Percentiles rank a stretch among this genome's conserved stretches.
These are phyloP conservation scores for Psophia crepitans DNA, from an alignment of 2,113 vertebrate genomes.

Conservation along the genomic window DNA sequence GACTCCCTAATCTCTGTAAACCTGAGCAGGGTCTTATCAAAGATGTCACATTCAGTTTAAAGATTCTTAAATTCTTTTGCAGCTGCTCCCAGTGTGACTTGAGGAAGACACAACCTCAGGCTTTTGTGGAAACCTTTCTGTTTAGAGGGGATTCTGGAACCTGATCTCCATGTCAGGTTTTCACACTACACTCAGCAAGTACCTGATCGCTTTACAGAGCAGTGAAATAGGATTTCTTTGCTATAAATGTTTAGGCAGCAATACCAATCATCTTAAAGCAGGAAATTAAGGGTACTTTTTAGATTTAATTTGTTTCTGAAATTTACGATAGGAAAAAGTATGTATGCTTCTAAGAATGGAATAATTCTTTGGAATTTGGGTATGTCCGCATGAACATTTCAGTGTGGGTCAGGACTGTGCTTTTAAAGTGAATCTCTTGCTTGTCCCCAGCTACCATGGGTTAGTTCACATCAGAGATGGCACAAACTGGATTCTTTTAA, in stretches of 20 bases:
- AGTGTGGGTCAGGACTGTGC: neutral
- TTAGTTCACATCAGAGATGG: neutral
- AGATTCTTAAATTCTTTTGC: neutral
- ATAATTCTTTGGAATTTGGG: neutral
- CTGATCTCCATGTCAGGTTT: neutral
- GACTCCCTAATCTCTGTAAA: neutral
- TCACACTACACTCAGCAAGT: neutral
- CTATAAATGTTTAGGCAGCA: neutral
- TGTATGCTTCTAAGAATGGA: neutral
- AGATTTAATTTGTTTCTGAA: neutral
- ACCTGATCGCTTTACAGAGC: neutral
- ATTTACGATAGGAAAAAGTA: neutral
- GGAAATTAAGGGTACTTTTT: neutral
- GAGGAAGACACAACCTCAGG: neutral
- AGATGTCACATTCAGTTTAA: neutral
- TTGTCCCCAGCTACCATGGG: neutral
- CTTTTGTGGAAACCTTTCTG: neutral
- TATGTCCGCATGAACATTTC: fast-evolving
- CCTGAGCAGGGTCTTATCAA: neutral
- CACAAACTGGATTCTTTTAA: neutral
- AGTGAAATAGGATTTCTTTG: neutral
- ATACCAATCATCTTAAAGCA: neutral
- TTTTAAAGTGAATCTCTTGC: neutral
- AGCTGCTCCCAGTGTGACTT: neutral
- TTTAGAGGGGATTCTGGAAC: neutral